Base-by-base conservation (phyloP, 2,113 vertebrate genomes). In the Mixornis gularis region DNA sequence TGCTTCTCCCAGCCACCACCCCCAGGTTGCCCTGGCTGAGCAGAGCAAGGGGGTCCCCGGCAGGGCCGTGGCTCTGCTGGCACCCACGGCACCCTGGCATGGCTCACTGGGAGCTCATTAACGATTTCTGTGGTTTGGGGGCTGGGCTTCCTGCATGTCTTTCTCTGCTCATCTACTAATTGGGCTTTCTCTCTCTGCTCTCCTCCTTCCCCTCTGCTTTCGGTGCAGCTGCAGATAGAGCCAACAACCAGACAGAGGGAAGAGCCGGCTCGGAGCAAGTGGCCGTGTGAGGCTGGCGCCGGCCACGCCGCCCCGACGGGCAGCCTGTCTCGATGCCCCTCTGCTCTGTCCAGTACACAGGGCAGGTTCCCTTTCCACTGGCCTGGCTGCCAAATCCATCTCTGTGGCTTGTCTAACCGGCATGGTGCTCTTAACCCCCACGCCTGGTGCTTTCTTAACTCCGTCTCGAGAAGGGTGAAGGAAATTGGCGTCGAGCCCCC, bases 91-190 rank as follows among this genome's bases (percentile, higher is more conserved):
- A 72, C 49, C 34, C 58, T 82, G 80, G 84, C 89, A 80, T 0
- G 0, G 78, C 65, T 72, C 4, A 1, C 51, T 0, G 3, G 78
- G 78, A 3, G 2, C 93, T 94, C 79, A 48, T 95, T 96, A 68
- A 81, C 6, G 13, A 71, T 59, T 92, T 49, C 91, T 93, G 56
- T 82, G 71, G 26, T 92, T 95, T 62, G 58, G 84, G 89, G 91
- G 78, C 89, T 95, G 84, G 87, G 78, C 97, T 96, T 96, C 97
- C 96, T 97, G 97, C 97, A 96, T 96, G 86, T 89, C 76, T 94
- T 66, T 93, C 80, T 97, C 94, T 96, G 96, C 97, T 97, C 78
- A 52, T 96, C 96, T 85, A 96, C 96, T 98, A 98, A 98, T 96
- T 96, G 96, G 82, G 97, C 96, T 96, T 95, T 95, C 92, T 94